Conservation (phyloP, 2,113 vertebrate species). For the Oncorhynchus kisutch region DNA sequence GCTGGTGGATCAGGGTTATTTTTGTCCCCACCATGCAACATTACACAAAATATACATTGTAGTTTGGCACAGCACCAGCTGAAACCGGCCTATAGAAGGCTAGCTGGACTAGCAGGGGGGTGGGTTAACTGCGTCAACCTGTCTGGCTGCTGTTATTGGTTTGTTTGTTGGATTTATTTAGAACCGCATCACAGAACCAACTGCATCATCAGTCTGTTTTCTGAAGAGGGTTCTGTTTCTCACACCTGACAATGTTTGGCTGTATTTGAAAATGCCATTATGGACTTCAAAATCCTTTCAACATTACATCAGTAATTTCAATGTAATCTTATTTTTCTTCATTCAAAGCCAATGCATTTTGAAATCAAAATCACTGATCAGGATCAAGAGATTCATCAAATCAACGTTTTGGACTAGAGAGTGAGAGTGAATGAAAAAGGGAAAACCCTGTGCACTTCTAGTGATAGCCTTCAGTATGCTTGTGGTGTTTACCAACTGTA, state of each 20-base stretch:
- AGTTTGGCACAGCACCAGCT: neutral
- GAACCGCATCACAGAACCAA: no score
- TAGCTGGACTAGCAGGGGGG: neutral
- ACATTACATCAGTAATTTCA: no score
- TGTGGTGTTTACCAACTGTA: no score
- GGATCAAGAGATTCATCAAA: neutral
- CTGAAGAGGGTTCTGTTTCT: no score
- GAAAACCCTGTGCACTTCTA: no score
- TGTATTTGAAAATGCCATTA: no score
- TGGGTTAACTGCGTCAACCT: neutral
- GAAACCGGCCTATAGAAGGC: neutral
- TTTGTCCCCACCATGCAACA: conserved; percentile 6
- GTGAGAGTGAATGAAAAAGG: neutral
- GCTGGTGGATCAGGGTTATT: conserved; percentile 2
- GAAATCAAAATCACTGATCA: neutral
- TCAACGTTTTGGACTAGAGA: neutral
- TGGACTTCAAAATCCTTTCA: no score
- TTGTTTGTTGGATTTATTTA: neutral
- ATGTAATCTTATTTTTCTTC: no score
- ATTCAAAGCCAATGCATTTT: no score
- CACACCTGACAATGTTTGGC: no score
- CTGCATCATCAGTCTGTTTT: no score
- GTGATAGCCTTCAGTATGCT: no score
- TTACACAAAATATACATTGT: conserved; percentile 38
- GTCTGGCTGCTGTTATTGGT: neutral